Conservation (phyloP, 2,113 vertebrate genomes). For the Entomyzon cyanotis region DNA sequence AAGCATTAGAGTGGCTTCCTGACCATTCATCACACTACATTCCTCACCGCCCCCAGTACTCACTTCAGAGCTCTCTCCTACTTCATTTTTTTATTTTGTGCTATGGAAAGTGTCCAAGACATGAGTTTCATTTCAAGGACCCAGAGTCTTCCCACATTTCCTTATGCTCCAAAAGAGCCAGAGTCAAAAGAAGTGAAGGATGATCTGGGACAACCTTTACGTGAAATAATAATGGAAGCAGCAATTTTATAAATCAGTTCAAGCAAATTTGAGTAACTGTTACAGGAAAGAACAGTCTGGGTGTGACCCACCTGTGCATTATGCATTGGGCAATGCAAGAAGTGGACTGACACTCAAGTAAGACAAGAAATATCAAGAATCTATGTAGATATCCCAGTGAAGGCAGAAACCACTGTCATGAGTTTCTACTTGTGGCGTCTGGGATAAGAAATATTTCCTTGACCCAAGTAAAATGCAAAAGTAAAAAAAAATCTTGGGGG, state of each 20-base stretch:
- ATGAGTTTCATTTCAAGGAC: neutral
- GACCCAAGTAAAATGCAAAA: neutral
- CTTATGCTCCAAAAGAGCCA: neutral
- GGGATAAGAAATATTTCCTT: neutral
- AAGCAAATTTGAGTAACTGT: neutral
- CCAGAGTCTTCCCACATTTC: neutral
- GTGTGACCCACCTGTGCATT: neutral
- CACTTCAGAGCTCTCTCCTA: neutral
- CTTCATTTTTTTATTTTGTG: neutral
- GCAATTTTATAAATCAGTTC: neutral
- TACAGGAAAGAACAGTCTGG: neutral
- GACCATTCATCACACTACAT: neutral
- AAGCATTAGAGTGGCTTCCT: slow-evolving; percentile 15
- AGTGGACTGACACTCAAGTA: neutral
- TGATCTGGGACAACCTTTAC: neutral
- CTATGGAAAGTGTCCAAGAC: neutral
- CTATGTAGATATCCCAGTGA: neutral
- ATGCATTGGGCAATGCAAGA: neutral
- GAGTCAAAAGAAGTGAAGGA: neutral
- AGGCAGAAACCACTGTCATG: neutral
- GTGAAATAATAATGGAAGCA: neutral
- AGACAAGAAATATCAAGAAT: neutral
- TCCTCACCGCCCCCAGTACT: neutral
- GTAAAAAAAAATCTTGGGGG: neutral
- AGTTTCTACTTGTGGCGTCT: neutral